Evolutionary conservation across 2,113 vertebrate species (phyloP).

Genomic region (Xenopus laevis): DNA sequence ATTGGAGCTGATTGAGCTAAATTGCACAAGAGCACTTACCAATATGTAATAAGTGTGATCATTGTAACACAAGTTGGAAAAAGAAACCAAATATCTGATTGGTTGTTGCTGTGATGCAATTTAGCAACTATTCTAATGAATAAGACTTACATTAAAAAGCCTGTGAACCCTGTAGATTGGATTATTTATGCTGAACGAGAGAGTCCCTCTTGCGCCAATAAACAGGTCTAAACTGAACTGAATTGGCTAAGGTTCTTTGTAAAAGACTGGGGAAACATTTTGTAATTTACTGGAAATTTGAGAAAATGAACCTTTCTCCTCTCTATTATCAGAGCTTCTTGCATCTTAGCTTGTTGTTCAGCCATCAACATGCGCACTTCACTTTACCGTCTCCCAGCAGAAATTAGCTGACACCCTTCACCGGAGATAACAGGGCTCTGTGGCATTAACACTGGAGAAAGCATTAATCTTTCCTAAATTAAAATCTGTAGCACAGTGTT

Average conservation of each 20-base stretch:
- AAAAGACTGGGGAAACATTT: constrained; percentile 63
- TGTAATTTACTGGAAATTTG: constrained; percentile 82
- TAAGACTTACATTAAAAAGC: too few relatives aligned
- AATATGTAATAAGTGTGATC: too few relatives aligned
- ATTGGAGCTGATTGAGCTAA: too few relatives aligned
- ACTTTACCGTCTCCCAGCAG: constrained; percentile 67
- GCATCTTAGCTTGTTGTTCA: constrained; percentile 53
- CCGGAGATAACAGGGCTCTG: constrained; percentile 78
- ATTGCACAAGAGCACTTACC: too few relatives aligned
- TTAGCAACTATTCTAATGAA: too few relatives aligned
- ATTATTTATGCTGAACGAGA: too few relatives aligned
- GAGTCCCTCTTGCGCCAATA: background rate
- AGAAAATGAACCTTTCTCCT: constrained; percentile 72
- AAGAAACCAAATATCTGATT: too few relatives aligned
- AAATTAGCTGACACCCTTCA: constrained; percentile 86
- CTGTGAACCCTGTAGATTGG: too few relatives aligned
- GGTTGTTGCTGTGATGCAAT: too few relatives aligned
- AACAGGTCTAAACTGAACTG: background rate
- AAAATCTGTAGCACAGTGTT: constrained; percentile 85
- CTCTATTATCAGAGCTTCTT: constrained; percentile 60
- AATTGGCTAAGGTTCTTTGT: background rate
- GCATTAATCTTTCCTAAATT: constrained; percentile 99
- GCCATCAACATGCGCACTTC: constrained; percentile 67
- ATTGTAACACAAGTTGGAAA: too few relatives aligned
- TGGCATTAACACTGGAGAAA: constrained; percentile 76